phyloP scores from a whole-genome alignment of 2,888 invertebrate species.

The Luffia ferchaultella region DNA sequence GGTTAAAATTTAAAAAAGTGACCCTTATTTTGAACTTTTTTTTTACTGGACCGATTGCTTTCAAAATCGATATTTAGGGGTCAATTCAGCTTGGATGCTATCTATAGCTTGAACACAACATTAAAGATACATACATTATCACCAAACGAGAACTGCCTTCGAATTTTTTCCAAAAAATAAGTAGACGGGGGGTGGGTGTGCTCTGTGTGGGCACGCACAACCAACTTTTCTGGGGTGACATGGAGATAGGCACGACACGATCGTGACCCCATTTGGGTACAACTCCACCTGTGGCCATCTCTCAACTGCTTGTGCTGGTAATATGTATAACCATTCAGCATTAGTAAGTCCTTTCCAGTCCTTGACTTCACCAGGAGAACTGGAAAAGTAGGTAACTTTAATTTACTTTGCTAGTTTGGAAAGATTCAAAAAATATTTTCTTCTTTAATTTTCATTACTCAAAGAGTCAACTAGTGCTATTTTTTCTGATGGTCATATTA shows the following conservation, averaged over 20 bases:
- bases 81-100: too few species aligned
- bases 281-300: slow-evolving; percentile 56
- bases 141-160: slow-evolving; percentile 20
- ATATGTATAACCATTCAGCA: slow-evolving; percentile 54
- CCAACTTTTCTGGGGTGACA: slow-evolving; percentile 45
- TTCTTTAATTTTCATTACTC: too few species aligned
- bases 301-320: slow-evolving; percentile 50
- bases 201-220: slow-evolving; percentile 42
- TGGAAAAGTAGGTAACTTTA: slow-evolving; percentile 25
- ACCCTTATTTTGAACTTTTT: too few species aligned
- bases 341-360: slow-evolving; percentile 45
- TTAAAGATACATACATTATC: slow-evolving; percentile 19
- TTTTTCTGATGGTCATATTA: too few species aligned
- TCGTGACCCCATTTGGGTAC: slow-evolving; percentile 57
- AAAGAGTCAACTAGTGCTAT: too few species aligned
- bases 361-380: slow-evolving; percentile 52
- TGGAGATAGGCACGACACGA: slow-evolving; percentile 53
- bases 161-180: slow-evolving; percentile 35
- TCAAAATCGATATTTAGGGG: too few species aligned
- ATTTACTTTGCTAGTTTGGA: neutral
- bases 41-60: too few species aligned
- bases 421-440: too few species aligned
- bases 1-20: too few species aligned
- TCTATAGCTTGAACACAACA: too few species aligned
- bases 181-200: slow-evolving; percentile 52